These are phyloP conservation scores for Elaphurus davidianus DNA, from an alignment of 2,113 vertebrate species.

Conservation along the genomic window DNA sequence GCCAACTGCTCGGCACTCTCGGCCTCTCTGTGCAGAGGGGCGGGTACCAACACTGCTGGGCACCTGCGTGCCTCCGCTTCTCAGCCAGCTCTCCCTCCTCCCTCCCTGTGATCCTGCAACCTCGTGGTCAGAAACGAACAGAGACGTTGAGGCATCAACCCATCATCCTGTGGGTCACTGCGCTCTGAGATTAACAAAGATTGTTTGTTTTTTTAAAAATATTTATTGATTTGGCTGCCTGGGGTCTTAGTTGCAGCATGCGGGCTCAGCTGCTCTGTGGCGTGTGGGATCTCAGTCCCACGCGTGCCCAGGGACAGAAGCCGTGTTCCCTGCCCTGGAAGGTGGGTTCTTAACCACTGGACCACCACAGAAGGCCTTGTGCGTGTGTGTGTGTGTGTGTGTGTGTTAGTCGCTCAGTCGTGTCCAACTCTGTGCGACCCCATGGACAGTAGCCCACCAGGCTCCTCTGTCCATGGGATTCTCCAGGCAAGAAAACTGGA, in stretches of 20 bases:
- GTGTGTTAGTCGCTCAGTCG: not conserved
- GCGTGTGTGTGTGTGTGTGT: not conserved
- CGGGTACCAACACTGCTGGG: not conserved
- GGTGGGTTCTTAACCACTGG: not conserved
- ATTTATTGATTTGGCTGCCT: not conserved
- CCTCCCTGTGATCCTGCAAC: not conserved
- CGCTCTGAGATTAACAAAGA: not conserved
- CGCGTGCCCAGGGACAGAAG: not conserved
- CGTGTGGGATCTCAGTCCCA: not conserved
- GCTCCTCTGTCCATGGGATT: not conserved
- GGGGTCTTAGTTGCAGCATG: not conserved
- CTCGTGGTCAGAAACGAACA: not conserved
- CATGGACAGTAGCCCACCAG: not conserved
- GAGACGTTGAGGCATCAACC: fast-evolving
- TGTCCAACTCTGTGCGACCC: not conserved
- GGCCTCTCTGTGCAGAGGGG: too few species aligned
- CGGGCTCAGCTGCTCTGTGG: not conserved
- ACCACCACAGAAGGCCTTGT: not conserved
- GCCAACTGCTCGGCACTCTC: not conserved
- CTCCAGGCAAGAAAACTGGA: not conserved
- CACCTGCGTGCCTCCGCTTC: fast-evolving
- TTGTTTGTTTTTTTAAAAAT: not conserved
- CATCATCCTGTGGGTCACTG: not conserved
- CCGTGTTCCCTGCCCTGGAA: not conserved
- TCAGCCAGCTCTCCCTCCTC: not conserved